Base-by-base conservation (phyloP, 2,797 vertebrate species). In the Euthynnus affinis region DNA sequence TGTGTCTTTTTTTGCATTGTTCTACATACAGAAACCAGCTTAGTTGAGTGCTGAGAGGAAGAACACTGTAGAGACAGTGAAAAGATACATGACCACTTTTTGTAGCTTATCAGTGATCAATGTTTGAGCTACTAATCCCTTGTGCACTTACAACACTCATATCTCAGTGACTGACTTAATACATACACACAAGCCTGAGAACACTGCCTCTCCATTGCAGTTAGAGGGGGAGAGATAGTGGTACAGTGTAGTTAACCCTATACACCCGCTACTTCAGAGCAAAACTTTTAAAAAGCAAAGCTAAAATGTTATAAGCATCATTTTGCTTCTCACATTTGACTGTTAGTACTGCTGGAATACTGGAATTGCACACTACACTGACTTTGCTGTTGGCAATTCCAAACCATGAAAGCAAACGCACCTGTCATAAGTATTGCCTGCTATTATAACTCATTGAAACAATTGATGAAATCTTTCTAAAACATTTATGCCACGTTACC, bases 391-490 rank as follows among this genome's bases (percentile, higher is more conserved):
- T 3, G 76, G 90, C 81, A 14, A 48, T 78, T 71, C 59, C 51
- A 42, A 82, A 44, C 82, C 83, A 75, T 86, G 81, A 89, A 91
- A 86, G 80, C 71, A 5, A 91, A 85, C 71, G 83, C 88, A 90
- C 84, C 88, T 91, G 80, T 88, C 89, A 91, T 87, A 71, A 93
- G 94, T 88, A 83, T 76, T 22, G 63, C 84, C 89, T 84, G 87
- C 84, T 87, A 80, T 85, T 85, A 90, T 91, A 71, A 88, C 81
- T 92, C 88, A 84, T 74, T 89, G 72, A 86, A 93, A 94, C 92
- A 92, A 92, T 94, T 92, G 86, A 92, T 94, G 90, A 91, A 91
- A 90, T 87, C 86, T 88, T 86, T 79, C 82, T 90, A 72, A 91
- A 93, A 93, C 80, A 88, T 91, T 88, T 85, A 91, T 89, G 81